Base-by-base conservation (phyloP, 2,797 vertebrate genomes). In the Tokudaia muenninki region DNA sequence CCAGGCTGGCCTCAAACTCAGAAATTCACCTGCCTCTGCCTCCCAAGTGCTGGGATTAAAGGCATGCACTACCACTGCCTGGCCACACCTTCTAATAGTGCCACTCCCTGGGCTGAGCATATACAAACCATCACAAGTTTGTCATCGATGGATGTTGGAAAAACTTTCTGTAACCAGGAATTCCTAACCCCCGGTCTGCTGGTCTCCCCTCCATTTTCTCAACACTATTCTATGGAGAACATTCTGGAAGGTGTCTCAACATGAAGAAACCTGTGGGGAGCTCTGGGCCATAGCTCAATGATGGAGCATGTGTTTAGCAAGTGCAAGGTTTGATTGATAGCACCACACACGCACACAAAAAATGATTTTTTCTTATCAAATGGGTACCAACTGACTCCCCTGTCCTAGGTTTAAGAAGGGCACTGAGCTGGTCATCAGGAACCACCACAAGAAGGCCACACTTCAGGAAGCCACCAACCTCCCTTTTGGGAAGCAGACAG, bases 221-320 rank as follows among this genome's bases (percentile, higher is more conserved):
- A 91, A 52, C 26, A 57, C 61, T 29, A 34, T 78, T 78, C 63
- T 75, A 10, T 72, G n/a, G 29, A 80, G 24, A 93, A 82, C 41
- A 50, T 90, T 89, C 86, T 95, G n/a, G 50, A 84, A 80, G 29
- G 31, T 90, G 65, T 77, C 74, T 94, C 47, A 95, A 65, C 63
- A 57, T 78, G 29, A 93, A 88, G 59, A 77, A 29, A 55, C 34
- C 13, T 16, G 44, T n/a, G 75, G 17, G 65, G 57, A 5, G 11
- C 16, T 78, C 14, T 83, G 50, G 50, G 26, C 13, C 17, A 9
- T 13, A 44, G 50, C n/a, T 70, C 77, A 41, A 17, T 55, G 17
- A 17, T 37, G 19, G 63, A 65, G 47, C 41, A 50, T 50, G 31
- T 37, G 31, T 41, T 63, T 78, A 26, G 78, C 61, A 16, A 22